Evolutionary conservation across 1,140 invertebrate species (phyloP), one percentile per base, ranked within the genome.

Genomic region (Hylaeus volcanicus): DNA sequence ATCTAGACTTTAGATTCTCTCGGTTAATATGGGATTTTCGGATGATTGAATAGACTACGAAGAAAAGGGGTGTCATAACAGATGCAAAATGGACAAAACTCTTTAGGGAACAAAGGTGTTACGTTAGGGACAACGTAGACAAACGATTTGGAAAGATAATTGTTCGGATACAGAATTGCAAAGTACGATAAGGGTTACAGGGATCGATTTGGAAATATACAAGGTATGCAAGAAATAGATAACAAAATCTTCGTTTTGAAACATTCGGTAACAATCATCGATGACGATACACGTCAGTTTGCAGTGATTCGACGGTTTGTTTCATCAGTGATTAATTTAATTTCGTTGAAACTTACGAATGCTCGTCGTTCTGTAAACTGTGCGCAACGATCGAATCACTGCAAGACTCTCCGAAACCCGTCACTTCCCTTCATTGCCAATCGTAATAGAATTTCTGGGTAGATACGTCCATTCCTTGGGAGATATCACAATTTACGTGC

Each of bases 1-100:
- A 72, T 15, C 74, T 81, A 73, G 65, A 70, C 79, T 76, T 77
- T 74, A 74, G 68, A 58, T 70, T 69, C 26, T 45, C 53, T 63
- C 48, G 5, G 51, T n/a, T 56, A 11, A 43, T 26, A 6, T 8
- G 41, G 37, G 12, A n/a, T 53, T 41, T 58, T 75, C 53, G 74
- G 39, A 37, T 64, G 53, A 12, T 63, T 41, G 48, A 39, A 48
- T 4, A n/a, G 45, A 2, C 64, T 66, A 66, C 64, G 45, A 26
- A 15, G 45, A 51, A 66, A 26, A 8, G n/a, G 5, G 6, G 48
- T 26, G 56, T 11, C 11, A 14, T 64, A 26, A 43, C 39, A 26
- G 37, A 41, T 63, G 60, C 37, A 26, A 60, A 26, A 3, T 45
- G 43, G 26, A 48, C 56, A 11, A 48, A 14, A 64, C 63, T 45